Percentiles rank a stretch among this genome's conserved stretches.
These are phyloP conservation scores for Pachypanchax playfairii DNA, from an alignment of 2,113 vertebrate species.

Conservation along the genomic window DNA sequence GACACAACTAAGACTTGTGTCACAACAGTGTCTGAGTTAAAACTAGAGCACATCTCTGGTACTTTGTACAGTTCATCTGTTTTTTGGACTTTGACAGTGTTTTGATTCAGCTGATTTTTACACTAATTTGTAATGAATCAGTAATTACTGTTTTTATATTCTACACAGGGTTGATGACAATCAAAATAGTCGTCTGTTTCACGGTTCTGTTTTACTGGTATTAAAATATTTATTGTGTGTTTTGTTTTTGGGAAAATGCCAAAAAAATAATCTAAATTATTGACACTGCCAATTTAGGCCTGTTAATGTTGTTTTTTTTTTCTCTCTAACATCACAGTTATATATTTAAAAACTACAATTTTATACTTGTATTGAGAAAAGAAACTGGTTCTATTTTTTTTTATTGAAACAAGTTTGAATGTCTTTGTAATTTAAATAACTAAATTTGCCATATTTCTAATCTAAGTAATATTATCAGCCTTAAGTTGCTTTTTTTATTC, in stretches of 20 bases:
- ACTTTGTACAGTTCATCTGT: conserved; percentile 13
- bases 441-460: conserved; percentile 41
- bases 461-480: conserved; percentile 33
- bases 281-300: conserved; percentile 64
- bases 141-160: conserved; percentile 16
- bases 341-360: conserved; percentile 33
- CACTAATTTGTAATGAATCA: conserved; percentile 30
- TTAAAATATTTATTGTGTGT: conserved; percentile 35
- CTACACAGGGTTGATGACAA: conserved; percentile 27
- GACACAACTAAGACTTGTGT: too few species aligned
- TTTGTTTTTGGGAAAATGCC: conserved; percentile 40
- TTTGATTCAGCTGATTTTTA: conserved; percentile 22
- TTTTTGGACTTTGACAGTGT: conserved; percentile 23
- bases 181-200: not conserved
- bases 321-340: conserved; percentile 41
- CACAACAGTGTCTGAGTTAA: too few species aligned
- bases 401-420: conserved; percentile 52
- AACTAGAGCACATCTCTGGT: too few species aligned
- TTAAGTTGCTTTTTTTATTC: conserved; percentile 41
- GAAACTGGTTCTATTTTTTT: conserved; percentile 43
- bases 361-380: conserved; percentile 54
- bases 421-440: conserved; percentile 55
- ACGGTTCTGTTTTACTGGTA: conserved; percentile 40
- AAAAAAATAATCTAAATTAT: conserved; percentile 57
- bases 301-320: conserved; percentile 18